A percentile compares a stretch with the other conserved stretches of the same genome.
phyloP scores from a whole-genome alignment of 1,140 invertebrate genomes.

The Leptinotarsa lineolata region DNA sequence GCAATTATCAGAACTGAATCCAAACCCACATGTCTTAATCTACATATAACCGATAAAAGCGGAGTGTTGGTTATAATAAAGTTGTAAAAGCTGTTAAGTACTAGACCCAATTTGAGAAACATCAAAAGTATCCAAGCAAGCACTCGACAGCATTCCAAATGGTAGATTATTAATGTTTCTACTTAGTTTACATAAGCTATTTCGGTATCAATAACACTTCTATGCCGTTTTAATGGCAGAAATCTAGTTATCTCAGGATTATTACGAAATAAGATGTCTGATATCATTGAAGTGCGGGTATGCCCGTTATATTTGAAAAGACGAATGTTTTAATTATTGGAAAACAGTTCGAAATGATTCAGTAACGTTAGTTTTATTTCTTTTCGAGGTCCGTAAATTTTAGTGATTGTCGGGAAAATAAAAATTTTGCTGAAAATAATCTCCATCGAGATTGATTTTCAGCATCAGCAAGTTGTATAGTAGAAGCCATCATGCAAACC shows the following conservation, averaged over 20 bases:
- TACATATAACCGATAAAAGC: not conserved
- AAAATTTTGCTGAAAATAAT: too few relatives aligned
- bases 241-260: not conserved
- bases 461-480: too few relatives aligned
- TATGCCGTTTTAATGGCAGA: constrained; percentile 15
- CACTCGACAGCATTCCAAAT: constrained; percentile 21
- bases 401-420: too few relatives aligned
- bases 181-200: constrained; percentile 24
- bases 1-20: not conserved
- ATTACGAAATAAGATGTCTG: constrained; percentile 7
- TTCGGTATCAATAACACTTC: constrained; percentile 22
- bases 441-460: too few relatives aligned
- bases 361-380: too few relatives aligned
- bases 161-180: constrained; percentile 23
- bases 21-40: not conserved
- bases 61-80: constrained; percentile 17
- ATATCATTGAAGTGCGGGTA: not conserved
- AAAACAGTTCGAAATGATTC: not conserved
- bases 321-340: constrained; percentile 9
- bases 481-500: too few relatives aligned
- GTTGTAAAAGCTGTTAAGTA: constrained; percentile 24
- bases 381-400: too few relatives aligned
- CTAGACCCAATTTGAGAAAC: constrained; percentile 21
- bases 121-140: constrained; percentile 10
- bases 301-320: not conserved